Evolutionary conservation across 2,113 vertebrate genomes (phyloP), one percentile per base, ranked within the genome.

Genomic region (Cricetomys ansorgei): DNA sequence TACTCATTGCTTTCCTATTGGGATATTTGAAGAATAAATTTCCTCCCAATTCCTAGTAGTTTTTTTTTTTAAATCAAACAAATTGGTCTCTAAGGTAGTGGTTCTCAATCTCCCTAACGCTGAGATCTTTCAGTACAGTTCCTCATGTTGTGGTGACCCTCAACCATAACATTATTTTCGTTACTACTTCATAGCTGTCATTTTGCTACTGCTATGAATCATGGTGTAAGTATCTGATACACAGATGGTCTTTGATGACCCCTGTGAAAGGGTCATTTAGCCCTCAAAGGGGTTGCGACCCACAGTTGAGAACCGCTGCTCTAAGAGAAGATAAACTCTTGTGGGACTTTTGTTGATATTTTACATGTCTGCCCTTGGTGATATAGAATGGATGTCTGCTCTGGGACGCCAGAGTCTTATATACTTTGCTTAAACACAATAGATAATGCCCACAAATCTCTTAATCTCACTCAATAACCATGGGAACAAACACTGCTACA

Each of bases 1-100:
- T 79, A 53, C 12, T 27, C 67, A 80, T 92, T 83, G 37, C 86
- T 83, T 34, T 27, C 43, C 94, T 93, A 92, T 80, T 93, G 73
- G 87, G 59, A 55, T 93, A 55, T 73, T 4, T n/a, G 37, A 62
- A 13, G n/a, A 50, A 17, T 53, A 91, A n/a, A 94, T 91, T 85
- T 53, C 70, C 75, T n/a, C 19, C 25, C 81, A 6, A 73, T 83
- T 43, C 67, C 92, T 76, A 86, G n/a, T 4, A 88, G 62, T 69
- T 17, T 48, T 89, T 69, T 62, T 62, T 62, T 62, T 62, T 50
- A 37, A 50, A 83, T 45, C 43, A 62, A 53, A 84, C 16, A 48
- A 59, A 16, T 77, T 91, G 48, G 70, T 77, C 62, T 91, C 34
- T 85, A n/a, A n/a, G n/a, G n/a, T n/a, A n/a, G n/a, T n/a, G n/a